These are phyloP conservation scores for Drosophila pectinifera DNA, from an alignment of 1,140 invertebrate genomes.

Conservation along the genomic window DNA sequence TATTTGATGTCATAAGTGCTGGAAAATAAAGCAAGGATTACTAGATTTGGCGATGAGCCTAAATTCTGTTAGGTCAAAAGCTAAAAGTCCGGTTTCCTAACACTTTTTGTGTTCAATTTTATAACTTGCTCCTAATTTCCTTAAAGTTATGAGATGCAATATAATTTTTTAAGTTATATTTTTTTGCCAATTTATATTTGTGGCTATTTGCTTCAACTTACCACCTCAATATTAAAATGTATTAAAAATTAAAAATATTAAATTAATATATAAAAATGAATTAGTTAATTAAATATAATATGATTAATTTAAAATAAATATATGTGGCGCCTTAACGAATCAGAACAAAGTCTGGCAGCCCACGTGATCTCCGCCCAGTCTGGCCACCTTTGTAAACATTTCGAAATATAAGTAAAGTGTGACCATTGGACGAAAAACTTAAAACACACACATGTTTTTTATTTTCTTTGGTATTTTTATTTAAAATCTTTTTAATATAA, in stretches of 20 bases:
- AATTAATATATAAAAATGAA: no score
- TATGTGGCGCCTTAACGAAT: neutral
- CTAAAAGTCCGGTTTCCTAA: no score
- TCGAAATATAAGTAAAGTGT: no score
- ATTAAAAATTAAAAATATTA: neutral
- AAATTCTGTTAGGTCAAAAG: no score
- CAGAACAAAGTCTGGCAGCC: neutral
- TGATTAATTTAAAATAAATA: slow-evolving; percentile 1
- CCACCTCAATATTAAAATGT: no score
- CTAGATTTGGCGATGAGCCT: neutral
- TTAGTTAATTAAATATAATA: no score
- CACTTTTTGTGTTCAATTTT: neutral
- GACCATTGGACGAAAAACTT: no score
- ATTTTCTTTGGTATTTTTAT: no score
- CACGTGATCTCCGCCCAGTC: no score
- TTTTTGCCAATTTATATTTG: neutral
- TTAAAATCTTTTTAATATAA: no score
- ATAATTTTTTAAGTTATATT: neutral
- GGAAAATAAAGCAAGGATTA: neutral
- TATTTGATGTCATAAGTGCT: neutral
- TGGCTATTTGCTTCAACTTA: neutral
- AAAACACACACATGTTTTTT: no score
- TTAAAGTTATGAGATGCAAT: no score
- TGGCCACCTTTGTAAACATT: neutral
- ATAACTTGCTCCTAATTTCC: neutral